A percentile compares a stretch with the other conserved stretches of the same genome.
Conservation (phyloP, 2,113 vertebrate genomes). For the Phrynosoma blainvillii region DNA sequence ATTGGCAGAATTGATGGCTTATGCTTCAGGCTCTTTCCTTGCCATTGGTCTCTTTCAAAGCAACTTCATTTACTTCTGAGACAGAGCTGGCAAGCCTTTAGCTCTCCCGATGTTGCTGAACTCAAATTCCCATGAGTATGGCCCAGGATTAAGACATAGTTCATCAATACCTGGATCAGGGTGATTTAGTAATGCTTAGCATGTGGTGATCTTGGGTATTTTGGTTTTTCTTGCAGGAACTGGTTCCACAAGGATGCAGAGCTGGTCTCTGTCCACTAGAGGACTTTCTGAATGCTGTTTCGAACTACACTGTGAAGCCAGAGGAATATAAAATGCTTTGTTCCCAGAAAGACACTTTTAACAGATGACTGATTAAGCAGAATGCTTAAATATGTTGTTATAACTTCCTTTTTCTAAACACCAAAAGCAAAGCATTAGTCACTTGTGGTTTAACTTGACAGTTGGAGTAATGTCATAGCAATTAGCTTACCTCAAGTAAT, state of each 20-base stretch:
- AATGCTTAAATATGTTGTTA: not conserved
- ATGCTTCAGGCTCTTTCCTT: not conserved
- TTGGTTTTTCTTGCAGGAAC: conserved; percentile 78
- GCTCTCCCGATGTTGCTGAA: not conserved
- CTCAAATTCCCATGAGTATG: not conserved
- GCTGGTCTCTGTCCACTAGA: conserved; percentile 86
- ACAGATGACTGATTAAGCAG: not conserved
- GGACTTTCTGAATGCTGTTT: conserved; percentile 83
- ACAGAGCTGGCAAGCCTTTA: not conserved
- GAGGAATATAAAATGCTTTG: conserved; percentile 82
- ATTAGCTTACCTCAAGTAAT: not conserved
- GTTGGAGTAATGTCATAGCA: not conserved
- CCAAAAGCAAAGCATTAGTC: not conserved
- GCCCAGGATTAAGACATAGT: not conserved
- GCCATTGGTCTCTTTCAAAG: not conserved
- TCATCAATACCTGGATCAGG: too few species aligned
- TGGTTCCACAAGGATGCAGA: conserved; percentile 85
- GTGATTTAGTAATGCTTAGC: not conserved
- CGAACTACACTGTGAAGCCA: conserved; percentile 72
- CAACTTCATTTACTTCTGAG: not conserved
- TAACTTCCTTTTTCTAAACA: not conserved
- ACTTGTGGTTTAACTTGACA: not conserved
- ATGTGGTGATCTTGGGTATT: not conserved
- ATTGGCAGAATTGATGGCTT: not conserved
- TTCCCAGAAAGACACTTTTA: conserved; percentile 47